Conservation (phyloP, 2,888 invertebrate genomes). For the Invenusta paracnida region DNA sequence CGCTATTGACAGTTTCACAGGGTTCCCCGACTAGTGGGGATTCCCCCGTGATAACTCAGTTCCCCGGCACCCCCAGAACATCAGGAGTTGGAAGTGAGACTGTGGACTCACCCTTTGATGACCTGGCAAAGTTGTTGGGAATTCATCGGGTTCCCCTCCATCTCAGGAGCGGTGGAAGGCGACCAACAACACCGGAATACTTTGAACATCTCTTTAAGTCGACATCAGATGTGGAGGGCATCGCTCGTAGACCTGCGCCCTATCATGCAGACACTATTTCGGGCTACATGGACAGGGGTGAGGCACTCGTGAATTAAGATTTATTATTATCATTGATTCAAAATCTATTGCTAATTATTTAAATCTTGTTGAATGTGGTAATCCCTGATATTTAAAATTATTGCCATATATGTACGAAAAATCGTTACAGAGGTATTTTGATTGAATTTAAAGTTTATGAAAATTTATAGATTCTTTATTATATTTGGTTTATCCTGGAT, state of each 20-base stretch:
- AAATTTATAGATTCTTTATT: no score
- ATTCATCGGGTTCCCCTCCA: conserved; percentile 16
- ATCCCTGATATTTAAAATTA: no score
- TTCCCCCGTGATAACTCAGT: neutral
- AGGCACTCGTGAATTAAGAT: conserved; percentile 11
- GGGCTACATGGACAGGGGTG: conserved; percentile 38
- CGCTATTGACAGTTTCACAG: neutral
- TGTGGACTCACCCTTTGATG: neutral
- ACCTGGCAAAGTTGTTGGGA: neutral
- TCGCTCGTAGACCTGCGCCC: conserved; percentile 17
- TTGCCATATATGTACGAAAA: no score
- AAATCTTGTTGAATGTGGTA: no score
- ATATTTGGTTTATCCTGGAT: no score
- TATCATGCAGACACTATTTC: conserved; percentile 38
- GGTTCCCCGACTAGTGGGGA: neutral
- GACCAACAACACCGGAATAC: conserved; percentile 35
- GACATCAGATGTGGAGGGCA: conserved; percentile 21
- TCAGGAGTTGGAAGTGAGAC: no score
- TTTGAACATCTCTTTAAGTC: conserved; percentile 34
- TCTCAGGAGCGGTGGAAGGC: neutral
- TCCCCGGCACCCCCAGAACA: neutral
- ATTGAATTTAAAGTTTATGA: no score
- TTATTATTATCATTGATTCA: no score
- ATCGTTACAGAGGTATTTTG: no score
- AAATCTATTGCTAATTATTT: no score